Percentiles rank a stretch among this genome's conserved stretches.
Evolutionary conservation across 2,888 invertebrate species (phyloP).

Genomic region (Elgonia sp.): DNA sequence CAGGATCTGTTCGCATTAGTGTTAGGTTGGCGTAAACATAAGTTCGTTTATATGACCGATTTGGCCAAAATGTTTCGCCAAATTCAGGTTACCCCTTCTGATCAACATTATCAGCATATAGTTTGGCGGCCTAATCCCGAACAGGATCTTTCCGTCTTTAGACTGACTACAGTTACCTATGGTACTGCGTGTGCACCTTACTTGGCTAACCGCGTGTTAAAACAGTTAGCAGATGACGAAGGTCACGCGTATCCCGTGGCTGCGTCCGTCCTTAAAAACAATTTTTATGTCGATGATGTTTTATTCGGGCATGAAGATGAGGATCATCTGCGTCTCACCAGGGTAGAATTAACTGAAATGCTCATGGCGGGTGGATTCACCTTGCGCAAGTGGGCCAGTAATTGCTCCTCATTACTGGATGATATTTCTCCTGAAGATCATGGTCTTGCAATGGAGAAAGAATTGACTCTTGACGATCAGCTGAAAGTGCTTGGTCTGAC

Average conservation of each 20-base stretch:
- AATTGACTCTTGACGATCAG: not conserved
- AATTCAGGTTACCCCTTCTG: not conserved
- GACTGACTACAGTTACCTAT: conserved; percentile 14
- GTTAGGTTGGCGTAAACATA: conserved; percentile 1
- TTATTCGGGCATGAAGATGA: not conserved
- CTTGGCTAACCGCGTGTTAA: not conserved
- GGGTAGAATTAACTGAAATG: not conserved
- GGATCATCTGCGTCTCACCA: not conserved
- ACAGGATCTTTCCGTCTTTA: not conserved
- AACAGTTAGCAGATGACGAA: not conserved
- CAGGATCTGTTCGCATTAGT: not conserved
- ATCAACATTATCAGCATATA: not conserved
- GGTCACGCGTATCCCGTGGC: not conserved
- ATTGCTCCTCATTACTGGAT: not conserved
- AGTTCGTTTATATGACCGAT: conserved; percentile 19
- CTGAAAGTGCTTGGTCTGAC: conserved; percentile 6
- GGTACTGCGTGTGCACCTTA: conserved; percentile 3
- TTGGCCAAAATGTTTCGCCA: conserved; percentile 27
- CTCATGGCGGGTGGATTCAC: conserved; percentile 27
- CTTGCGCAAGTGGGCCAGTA: conserved; percentile 11
- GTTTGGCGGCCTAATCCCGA: not conserved
- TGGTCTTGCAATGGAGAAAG: not conserved
- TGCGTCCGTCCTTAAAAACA: not conserved
- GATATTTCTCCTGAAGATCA: not conserved
- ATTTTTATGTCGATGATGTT: conserved; percentile 17